Percentiles rank a stretch among this genome's conserved stretches.
These are phyloP conservation scores for Salvelinus alpinus DNA, from an alignment of 2,113 vertebrate genomes.

Conservation along the genomic window DNA sequence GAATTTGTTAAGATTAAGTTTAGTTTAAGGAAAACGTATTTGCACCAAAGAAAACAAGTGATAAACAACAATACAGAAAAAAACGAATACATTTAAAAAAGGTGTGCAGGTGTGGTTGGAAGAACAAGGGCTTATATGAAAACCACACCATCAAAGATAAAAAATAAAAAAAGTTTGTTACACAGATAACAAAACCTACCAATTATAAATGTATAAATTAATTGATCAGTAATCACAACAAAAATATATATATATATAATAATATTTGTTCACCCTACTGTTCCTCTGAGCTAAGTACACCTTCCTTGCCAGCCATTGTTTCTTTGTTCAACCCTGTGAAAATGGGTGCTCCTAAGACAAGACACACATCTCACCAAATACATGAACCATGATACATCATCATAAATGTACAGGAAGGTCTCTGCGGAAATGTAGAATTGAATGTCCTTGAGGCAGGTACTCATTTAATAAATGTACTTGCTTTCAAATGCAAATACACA, in stretches of 20 bases:
- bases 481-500: constrained; percentile 64
- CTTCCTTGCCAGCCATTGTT: constrained; percentile 5
- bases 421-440: constrained; percentile 57
- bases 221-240: too few species aligned
- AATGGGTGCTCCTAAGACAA: constrained; percentile 8
- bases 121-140: too few species aligned
- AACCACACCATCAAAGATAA: too few species aligned
- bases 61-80: too few species aligned
- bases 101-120: too few species aligned
- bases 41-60: too few species aligned
- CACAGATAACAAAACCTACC: too few species aligned
- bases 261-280: not conserved
- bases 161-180: too few species aligned
- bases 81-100: too few species aligned
- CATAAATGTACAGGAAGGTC: constrained; percentile 54
- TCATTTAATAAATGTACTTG: constrained; percentile 44
- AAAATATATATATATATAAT: not conserved
- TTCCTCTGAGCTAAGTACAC: not conserved
- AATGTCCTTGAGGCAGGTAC: constrained; percentile 71
- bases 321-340: constrained; percentile 54
- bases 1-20: not conserved
- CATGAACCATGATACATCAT: constrained; percentile 15
- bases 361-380: not conserved
- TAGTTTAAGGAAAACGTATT: too few species aligned
- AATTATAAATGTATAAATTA: too few species aligned